These are phyloP conservation scores for Morpho helenor DNA, from an alignment of 2,888 invertebrate genomes.

Conservation along the genomic window DNA sequence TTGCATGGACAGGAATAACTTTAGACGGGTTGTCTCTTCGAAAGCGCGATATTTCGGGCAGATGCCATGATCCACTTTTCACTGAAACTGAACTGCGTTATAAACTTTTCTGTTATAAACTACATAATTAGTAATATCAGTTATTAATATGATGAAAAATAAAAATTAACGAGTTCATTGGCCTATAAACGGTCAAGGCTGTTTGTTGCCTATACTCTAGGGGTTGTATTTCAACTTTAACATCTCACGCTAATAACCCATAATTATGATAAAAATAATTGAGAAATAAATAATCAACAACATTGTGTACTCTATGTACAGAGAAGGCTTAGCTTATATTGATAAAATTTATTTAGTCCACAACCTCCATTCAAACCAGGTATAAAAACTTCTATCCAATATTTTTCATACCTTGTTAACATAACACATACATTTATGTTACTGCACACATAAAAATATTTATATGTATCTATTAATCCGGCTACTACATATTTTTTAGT, in stretches of 20 bases:
- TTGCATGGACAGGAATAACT: slow-evolving; percentile 65
- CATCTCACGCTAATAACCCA: slow-evolving; percentile 1
- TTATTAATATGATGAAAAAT: background rate
- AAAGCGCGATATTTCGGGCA: slow-evolving; percentile 67
- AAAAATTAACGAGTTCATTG: slow-evolving; percentile 44
- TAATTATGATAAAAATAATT: no score
- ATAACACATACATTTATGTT: no score
- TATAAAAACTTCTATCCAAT: no score
- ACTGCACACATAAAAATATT: background rate
- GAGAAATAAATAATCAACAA: no score
- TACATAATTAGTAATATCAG: no score
- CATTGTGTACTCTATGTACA: no score
- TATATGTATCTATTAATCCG: background rate
- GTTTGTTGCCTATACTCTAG: slow-evolving; percentile 27
- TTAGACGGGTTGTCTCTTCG: slow-evolving; percentile 48
- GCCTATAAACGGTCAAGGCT: slow-evolving; percentile 64
- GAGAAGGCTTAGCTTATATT: no score
- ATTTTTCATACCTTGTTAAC: no score
- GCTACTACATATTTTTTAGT: background rate
- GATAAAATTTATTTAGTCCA: no score
- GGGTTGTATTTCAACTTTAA: slow-evolving; percentile 35
- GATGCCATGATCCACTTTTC: slow-evolving; percentile 54
- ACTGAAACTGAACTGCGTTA: background rate
- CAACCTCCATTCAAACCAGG: no score
- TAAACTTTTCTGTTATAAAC: no score